Evolutionary conservation across 53 echinoderm and acorn worm genomes (phyloP), one percentile per base, ranked within the genome.

Genomic region (Stichopus horrens): DNA sequence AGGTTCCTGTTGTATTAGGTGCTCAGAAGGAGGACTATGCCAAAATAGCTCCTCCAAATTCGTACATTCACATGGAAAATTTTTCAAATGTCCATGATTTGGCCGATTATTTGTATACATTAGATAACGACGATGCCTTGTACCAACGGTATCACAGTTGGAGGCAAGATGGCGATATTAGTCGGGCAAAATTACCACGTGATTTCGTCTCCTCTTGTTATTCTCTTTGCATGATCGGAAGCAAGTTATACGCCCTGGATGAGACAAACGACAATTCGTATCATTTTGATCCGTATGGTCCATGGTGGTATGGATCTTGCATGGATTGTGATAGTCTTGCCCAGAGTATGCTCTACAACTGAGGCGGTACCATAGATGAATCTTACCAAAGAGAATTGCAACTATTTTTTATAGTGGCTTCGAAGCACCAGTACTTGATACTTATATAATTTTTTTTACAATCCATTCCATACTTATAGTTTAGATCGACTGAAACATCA

Each of bases 151-250:
- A 87, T 20, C 87, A 87, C 75, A 23, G 56, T 7, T 87, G 87
- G 87, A 74, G 87, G n/a, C 7, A 58, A 54, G 4, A 53, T 21
- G 87, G 87, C 55, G 6, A 54, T 16, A 74, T 75, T 4, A 11
- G 74, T 54, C 13, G 18, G 21, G 87, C 87, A 4, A 11, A 55
- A 55, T 16, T 87, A 13, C 87, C 87, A 16, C 19, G 23, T 19
- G 87, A 87, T 74, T 87, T 87, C 55, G 74, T 87, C 18, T 74
- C 75, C 20, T 87, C 87, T 21, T 87, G 87, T 74, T 55, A 87
- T 74, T 87, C 87, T 14, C 8, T 87, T 5, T 87, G 87, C 74
- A 74, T 74, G 75, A 74, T 87, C 52, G 55, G 74, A 13, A 9
- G 5, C 22, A 87, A 87, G 56, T 19, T 87, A 5, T 55, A 74